These are phyloP conservation scores for Spermophilus dauricus DNA, from an alignment of 2,113 vertebrate genomes.

Conservation along the genomic window DNA sequence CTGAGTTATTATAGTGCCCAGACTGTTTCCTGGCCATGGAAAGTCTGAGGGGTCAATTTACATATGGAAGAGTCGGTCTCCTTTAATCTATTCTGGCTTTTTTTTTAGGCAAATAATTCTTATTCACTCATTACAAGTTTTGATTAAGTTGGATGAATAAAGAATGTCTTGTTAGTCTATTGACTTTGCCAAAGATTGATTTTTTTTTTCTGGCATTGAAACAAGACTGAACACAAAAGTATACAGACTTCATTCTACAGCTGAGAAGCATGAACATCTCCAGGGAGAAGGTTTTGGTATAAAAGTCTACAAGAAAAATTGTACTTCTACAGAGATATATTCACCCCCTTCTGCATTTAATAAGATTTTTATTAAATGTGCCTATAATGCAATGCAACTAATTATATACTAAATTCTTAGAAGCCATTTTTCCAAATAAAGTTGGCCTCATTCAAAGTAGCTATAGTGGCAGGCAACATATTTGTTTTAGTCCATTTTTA, in stretches of 20 bases:
- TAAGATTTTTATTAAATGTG: slow-evolving; percentile 7
- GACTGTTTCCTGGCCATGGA: not conserved
- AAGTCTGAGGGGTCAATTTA: not conserved
- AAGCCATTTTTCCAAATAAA: not conserved
- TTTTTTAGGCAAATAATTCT: slow-evolving; percentile 71
- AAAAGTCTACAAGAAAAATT: not conserved
- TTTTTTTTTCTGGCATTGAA: not conserved
- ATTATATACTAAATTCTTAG: not conserved
- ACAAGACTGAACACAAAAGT: not conserved
- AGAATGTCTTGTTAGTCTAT: slow-evolving; percentile 59
- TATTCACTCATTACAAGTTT: slow-evolving; percentile 75
- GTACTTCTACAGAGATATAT: not conserved
- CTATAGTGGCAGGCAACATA: not conserved
- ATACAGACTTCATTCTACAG: not conserved
- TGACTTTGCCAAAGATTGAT: slow-evolving; percentile 50
- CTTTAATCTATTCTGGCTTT: not conserved
- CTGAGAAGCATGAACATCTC: slow-evolving; percentile 10
- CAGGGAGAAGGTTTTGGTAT: not conserved
- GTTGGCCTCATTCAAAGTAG: not conserved
- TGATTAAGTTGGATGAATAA: slow-evolving; percentile 76
- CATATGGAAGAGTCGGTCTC: not conserved
- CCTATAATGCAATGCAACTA: not conserved
- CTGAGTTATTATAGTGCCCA: not conserved
- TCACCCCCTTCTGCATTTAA: not conserved
- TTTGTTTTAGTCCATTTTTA: too few relatives aligned